These are phyloP conservation scores for Coracias cyanogaster DNA, from an alignment of 2,797 vertebrate species.

Conservation along the genomic window DNA sequence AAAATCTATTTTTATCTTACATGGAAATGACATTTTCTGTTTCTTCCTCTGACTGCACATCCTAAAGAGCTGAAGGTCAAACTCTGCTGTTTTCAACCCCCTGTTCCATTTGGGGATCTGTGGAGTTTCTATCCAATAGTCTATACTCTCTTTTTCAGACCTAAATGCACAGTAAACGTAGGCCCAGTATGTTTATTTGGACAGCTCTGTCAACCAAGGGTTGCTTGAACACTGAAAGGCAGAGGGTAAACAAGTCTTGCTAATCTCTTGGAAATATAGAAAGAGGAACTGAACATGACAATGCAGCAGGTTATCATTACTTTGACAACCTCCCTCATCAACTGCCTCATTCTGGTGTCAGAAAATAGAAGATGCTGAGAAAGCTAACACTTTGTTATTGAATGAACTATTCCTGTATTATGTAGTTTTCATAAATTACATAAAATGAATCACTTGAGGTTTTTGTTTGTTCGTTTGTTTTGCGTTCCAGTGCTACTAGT, in stretches of 20 bases:
- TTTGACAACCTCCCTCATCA: neutral
- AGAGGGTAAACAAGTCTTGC: neutral
- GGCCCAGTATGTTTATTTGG: neutral
- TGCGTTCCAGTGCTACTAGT: neutral
- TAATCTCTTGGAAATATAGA: neutral
- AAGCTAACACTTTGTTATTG: neutral
- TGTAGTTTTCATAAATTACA: neutral
- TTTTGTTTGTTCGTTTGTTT: neutral
- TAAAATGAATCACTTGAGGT: fast-evolving
- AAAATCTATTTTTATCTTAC: neutral
- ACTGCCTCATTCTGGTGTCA: neutral
- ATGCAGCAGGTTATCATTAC: neutral
- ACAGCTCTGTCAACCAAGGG: neutral
- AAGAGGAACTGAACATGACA: neutral
- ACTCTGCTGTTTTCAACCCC: fast-evolving
- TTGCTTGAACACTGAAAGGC: neutral
- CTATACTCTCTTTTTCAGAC: neutral
- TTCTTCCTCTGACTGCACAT: neutral
- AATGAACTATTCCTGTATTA: neutral
- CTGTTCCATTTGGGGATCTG: neutral
- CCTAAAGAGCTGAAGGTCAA: neutral
- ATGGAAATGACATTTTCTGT: neutral
- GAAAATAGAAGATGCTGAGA: neutral
- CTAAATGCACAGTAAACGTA: neutral
- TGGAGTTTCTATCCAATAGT: neutral